phyloP scores from a whole-genome alignment of 2,888 invertebrate genomes.

The Dynastes tityus region DNA sequence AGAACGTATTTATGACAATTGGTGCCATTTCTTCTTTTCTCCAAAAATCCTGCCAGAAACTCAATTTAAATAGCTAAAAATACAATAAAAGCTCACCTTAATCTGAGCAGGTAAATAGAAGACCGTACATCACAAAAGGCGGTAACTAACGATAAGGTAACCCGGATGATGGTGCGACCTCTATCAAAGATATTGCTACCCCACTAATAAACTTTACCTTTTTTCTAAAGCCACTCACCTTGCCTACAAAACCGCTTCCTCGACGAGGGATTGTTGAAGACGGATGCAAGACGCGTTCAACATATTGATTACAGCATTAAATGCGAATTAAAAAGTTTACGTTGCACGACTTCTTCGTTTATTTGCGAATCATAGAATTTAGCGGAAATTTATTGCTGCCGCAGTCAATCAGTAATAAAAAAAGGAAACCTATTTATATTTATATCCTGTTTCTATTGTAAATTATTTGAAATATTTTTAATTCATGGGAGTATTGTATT shows the following conservation, averaged over 20 bases:
- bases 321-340: not conserved
- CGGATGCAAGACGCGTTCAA: not conserved
- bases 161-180: slow-evolving; percentile 75
- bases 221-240: not conserved
- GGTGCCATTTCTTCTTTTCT: too few species aligned
- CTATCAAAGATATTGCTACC: slow-evolving; percentile 73
- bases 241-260: not conserved
- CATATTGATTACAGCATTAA: slow-evolving; percentile 3
- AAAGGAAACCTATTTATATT: not conserved
- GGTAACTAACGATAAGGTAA: slow-evolving; percentile 74
- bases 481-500: too few species aligned
- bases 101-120: slow-evolving; percentile 81
- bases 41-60: too few species aligned
- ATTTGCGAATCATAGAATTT: not conserved
- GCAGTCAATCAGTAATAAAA: slow-evolving; percentile 1
- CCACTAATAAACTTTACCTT: not conserved
- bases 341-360: not conserved
- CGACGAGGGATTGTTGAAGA: slow-evolving; percentile 10
- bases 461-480: not conserved
- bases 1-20: too few species aligned
- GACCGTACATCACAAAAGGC: slow-evolving; percentile 76
- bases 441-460: not conserved
- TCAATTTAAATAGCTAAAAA: slow-evolving; percentile 24
- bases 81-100: slow-evolving; percentile 68
- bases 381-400: not conserved